Percentiles rank a stretch among this genome's conserved stretches.
Evolutionary conservation across 2,888 invertebrate species (phyloP).

Genomic region (Endotricha flammealis): DNA sequence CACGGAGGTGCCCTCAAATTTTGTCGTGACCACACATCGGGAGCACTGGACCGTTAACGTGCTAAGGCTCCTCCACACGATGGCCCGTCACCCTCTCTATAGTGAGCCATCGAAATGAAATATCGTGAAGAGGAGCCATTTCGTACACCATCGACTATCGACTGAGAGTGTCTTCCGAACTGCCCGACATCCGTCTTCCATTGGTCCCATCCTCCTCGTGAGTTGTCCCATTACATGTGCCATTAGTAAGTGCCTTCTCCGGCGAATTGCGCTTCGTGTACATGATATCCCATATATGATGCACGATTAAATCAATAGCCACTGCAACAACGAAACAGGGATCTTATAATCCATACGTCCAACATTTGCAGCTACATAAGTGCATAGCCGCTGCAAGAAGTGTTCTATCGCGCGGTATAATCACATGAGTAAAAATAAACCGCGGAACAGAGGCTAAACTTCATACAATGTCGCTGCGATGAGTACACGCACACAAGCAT

Average conservation of each 20-base stretch:
- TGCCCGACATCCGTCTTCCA: slow-evolving; percentile 60
- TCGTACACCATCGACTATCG: slow-evolving; percentile 50
- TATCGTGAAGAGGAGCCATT: too few species aligned
- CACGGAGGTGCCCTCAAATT: too few species aligned
- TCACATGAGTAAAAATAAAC: too few species aligned
- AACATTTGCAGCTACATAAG: slow-evolving; percentile 62
- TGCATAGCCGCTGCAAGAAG: slow-evolving; percentile 78
- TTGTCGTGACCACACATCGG: too few species aligned
- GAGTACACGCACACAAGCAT: too few species aligned
- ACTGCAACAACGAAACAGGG: slow-evolving; percentile 88
- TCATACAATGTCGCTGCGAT: too few species aligned
- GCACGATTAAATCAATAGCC: slow-evolving; percentile 99
- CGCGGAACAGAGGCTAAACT: too few species aligned
- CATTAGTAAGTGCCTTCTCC: slow-evolving; percentile 43
- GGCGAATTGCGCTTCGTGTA: slow-evolving; percentile 67
- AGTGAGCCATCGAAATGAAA: too few species aligned
- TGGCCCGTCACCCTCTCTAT: too few species aligned
- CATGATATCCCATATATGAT: slow-evolving; percentile 98
- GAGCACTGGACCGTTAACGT: too few species aligned
- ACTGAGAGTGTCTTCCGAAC: slow-evolving; percentile 72
- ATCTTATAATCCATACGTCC: slow-evolving; percentile 49
- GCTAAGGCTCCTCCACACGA: too few species aligned
- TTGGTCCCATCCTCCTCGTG: slow-evolving; percentile 48
- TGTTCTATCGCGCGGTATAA: slow-evolving; percentile 17
- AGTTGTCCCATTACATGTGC: slow-evolving; percentile 54